A percentile compares a stretch with the other conserved stretches of the same genome.
These are phyloP conservation scores for Aleadryas rufinucha DNA, from an alignment of 2,113 vertebrate species.

Conservation along the genomic window DNA sequence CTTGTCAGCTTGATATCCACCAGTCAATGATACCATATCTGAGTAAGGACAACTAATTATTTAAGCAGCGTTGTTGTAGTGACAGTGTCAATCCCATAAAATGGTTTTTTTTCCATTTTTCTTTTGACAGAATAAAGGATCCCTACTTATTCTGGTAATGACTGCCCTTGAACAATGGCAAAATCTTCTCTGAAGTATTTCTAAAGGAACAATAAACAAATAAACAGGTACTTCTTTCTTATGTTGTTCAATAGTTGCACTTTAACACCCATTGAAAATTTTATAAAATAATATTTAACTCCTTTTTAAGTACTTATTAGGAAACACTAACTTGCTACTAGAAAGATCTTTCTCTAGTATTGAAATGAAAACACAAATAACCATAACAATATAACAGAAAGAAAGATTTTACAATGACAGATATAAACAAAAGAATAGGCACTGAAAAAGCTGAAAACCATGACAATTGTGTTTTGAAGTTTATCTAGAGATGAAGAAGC, in stretches of 20 bases:
- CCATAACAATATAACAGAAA: neutral
- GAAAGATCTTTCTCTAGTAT: neutral
- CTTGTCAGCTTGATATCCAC: neutral
- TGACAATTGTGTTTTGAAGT: conserved; percentile 8
- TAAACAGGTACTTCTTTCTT: neutral
- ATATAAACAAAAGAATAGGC: conserved; percentile 5
- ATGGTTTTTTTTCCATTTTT: conserved; percentile 27
- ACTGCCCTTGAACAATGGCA: neutral
- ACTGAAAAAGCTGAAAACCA: conserved; percentile 5
- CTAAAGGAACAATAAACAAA: neutral
- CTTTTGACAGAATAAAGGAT: conserved; percentile 21
- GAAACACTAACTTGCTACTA: neutral
- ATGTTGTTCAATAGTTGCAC: neutral
- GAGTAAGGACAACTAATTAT: neutral
- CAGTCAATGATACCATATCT: neutral
- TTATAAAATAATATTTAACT: conserved; percentile 11
- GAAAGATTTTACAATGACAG: conserved; percentile 20
- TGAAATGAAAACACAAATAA: conserved; percentile 34
- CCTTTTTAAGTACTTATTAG: conserved; percentile 10
- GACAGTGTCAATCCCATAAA: neutral
- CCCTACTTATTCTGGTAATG: neutral
- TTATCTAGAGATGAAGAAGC: neutral
- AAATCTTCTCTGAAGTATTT: neutral
- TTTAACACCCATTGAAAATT: neutral
- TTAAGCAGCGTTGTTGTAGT: neutral